These are phyloP conservation scores for Heloderma charlesbogerti DNA, from an alignment of 2,113 vertebrate genomes.

Conservation along the genomic window DNA sequence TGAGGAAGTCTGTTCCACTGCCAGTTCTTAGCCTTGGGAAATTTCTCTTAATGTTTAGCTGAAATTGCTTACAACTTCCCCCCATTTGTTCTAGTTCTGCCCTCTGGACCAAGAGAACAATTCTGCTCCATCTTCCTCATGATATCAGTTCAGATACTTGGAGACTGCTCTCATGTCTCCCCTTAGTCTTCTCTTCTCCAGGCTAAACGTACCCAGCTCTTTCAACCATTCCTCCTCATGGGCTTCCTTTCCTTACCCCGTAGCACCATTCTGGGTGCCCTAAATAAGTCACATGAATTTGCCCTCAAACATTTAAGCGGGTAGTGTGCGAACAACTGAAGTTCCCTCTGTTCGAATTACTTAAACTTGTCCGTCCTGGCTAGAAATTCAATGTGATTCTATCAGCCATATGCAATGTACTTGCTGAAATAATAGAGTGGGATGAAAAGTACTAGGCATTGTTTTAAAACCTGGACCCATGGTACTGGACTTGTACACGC, in stretches of 20 bases:
- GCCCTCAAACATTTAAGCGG: not conserved
- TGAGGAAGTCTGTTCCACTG: not conserved
- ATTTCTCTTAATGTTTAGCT: not conserved
- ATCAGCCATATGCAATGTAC: not conserved
- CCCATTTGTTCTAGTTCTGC: not conserved
- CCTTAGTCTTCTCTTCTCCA: not conserved
- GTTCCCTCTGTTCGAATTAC: not conserved
- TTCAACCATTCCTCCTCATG: not conserved
- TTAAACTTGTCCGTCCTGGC: not conserved
- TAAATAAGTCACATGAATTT: not conserved
- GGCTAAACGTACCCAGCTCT: not conserved
- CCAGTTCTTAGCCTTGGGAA: not conserved
- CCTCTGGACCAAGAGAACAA: not conserved
- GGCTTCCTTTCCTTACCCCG: not conserved
- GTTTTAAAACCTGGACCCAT: not conserved
- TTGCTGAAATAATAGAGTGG: not conserved
- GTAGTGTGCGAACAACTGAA: not conserved
- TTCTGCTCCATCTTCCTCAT: not conserved
- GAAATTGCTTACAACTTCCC: not conserved
- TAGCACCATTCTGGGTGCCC: not conserved
- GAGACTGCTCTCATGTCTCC: not conserved
- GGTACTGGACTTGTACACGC: not conserved
- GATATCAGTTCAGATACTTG: not conserved
- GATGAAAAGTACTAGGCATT: not conserved
- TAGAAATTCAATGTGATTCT: not conserved